These are phyloP conservation scores for Thalassarche chlororhynchos DNA, from an alignment of 2,113 vertebrate species.

Conservation along the genomic window DNA sequence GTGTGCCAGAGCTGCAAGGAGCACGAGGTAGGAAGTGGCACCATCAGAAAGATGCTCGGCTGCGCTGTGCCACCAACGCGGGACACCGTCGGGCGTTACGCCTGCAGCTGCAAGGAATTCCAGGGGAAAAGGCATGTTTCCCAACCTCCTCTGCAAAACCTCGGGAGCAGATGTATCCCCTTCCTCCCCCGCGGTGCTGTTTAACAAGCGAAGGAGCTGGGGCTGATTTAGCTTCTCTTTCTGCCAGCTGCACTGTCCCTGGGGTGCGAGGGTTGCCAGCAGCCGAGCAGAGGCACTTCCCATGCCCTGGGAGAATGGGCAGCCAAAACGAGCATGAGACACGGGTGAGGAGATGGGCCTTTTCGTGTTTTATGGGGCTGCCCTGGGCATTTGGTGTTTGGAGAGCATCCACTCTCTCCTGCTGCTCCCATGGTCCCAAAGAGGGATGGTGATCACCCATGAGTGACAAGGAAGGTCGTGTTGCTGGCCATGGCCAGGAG, in stretches of 20 bases:
- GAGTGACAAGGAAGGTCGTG: background rate
- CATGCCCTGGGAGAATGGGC: background rate
- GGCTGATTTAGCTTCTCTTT: background rate
- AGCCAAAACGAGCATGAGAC: background rate
- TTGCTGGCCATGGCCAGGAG: background rate
- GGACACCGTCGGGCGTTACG: accelerated
- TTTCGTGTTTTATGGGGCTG: background rate
- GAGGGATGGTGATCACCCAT: background rate
- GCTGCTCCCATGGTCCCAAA: background rate
- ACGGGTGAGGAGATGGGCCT: background rate
- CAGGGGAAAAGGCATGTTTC: background rate
- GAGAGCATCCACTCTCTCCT: background rate
- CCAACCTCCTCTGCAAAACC: background rate
- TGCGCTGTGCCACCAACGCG: accelerated
- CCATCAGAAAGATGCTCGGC: background rate
- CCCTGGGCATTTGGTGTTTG: background rate
- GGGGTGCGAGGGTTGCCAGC: background rate
- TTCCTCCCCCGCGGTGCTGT: background rate
- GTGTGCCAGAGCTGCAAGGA: background rate
- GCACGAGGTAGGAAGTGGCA: background rate
- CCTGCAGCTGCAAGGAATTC: background rate
- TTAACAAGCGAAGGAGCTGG: background rate
- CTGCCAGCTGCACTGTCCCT: background rate
- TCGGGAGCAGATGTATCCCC: background rate
- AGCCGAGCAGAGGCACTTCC: background rate